phyloP scores from a whole-genome alignment of 2,888 invertebrate genomes.

The Drosophila mettleri region DNA sequence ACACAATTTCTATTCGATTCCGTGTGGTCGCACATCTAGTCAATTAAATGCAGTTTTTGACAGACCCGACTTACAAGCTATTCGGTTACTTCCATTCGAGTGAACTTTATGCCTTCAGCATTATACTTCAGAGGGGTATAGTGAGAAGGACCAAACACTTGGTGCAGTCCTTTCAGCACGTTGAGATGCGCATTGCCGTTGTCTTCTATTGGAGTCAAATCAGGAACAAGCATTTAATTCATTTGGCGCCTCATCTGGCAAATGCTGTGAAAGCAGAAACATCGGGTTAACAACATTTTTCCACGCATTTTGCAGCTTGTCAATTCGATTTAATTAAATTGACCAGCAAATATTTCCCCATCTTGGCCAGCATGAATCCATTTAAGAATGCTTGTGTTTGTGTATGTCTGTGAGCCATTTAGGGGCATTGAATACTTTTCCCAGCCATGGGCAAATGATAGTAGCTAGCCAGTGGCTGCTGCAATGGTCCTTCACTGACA shows the following conservation, averaged over 20 bases:
- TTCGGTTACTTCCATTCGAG: slow-evolving; percentile 35
- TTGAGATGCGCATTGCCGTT: slow-evolving; percentile 15
- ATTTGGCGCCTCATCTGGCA: slow-evolving; percentile 46
- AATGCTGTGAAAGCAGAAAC: slow-evolving; percentile 43
- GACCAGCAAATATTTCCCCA: slow-evolving; percentile 35
- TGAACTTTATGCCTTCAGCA: slow-evolving; percentile 38
- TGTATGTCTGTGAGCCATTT: slow-evolving; percentile 45
- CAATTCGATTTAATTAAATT: slow-evolving; percentile 56
- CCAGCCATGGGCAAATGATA: slow-evolving; percentile 24
- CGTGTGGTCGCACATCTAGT: slow-evolving; percentile 26
- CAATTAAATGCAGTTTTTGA: slow-evolving; percentile 49
- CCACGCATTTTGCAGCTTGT: slow-evolving; percentile 65
- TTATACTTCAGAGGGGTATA: slow-evolving; percentile 7
- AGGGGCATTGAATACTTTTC: slow-evolving; percentile 64
- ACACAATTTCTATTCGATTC: slow-evolving; percentile 18
- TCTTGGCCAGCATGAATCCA: slow-evolving; percentile 39
- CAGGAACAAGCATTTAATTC: slow-evolving; percentile 71
- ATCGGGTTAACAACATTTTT: slow-evolving; percentile 46
- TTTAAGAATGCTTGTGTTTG: slow-evolving; percentile 1
- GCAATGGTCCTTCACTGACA: slow-evolving; percentile 72
- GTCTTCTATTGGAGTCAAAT: slow-evolving; percentile 64
- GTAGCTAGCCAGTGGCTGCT: slow-evolving; percentile 5
- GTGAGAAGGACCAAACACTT: not conserved
- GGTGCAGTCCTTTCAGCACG: slow-evolving; percentile 40
- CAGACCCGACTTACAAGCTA: slow-evolving; percentile 13